Percentiles rank a stretch among this genome's conserved stretches.
Conservation (phyloP, 2,888 invertebrate species). For the Lithophane socia region DNA sequence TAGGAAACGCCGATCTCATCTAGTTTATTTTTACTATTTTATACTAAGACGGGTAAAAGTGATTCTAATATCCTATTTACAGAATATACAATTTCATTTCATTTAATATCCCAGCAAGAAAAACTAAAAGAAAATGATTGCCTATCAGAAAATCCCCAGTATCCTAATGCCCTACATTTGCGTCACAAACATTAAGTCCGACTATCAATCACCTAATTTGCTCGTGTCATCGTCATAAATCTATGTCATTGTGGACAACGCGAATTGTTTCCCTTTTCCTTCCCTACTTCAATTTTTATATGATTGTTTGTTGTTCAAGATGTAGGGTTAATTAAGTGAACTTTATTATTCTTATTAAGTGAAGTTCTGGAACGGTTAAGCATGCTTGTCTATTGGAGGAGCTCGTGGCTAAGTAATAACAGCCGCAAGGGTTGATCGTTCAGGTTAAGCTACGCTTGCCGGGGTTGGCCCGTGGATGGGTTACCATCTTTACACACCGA, state of each 20-base stretch:
- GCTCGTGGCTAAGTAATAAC: no score
- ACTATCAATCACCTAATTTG: constrained; percentile 69
- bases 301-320: constrained; percentile 21
- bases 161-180: constrained; percentile 44
- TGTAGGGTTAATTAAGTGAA: background rate
- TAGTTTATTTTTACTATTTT: no score
- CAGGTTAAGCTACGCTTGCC: no score
- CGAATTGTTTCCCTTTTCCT: constrained; percentile 64
- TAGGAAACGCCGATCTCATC: no score
- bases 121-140: background rate
- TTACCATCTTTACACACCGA: no score
- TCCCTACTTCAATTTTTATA: constrained; percentile 29
- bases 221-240: constrained; percentile 69
- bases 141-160: constrained; percentile 8
- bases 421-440: no score
- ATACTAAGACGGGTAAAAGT: no score
- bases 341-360: background rate
- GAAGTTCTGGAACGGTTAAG: background rate
- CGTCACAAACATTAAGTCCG: constrained; percentile 56
- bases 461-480: no score
- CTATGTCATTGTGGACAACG: constrained; percentile 56
- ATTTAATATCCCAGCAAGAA: background rate
- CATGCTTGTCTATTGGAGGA: no score
- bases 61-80: no score
- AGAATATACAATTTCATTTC: no score